These are phyloP conservation scores for Cyprinodon tularosa DNA, from an alignment of 2,113 vertebrate species.

Conservation along the genomic window DNA sequence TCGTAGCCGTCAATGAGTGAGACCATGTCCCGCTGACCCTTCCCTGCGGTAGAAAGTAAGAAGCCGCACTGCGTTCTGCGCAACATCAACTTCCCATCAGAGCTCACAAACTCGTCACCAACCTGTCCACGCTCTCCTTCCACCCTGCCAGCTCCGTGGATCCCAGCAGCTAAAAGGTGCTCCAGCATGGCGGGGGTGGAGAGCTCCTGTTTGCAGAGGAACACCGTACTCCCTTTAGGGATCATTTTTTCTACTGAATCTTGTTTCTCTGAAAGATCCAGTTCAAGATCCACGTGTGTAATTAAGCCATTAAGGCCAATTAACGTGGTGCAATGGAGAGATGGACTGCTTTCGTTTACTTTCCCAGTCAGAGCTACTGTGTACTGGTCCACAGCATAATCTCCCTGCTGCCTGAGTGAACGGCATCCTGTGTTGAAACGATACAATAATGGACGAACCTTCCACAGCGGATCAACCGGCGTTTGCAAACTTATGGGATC, in stretches of 20 bases:
- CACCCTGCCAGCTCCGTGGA: conserved; percentile 78
- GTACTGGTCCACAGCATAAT: conserved; percentile 77
- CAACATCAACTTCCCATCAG: conserved; percentile 78
- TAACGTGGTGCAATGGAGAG: conserved; percentile 72
- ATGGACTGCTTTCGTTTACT: conserved; percentile 38
- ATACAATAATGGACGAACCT: conserved; percentile 63
- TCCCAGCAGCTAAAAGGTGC: conserved; percentile 73
- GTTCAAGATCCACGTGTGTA: conserved; percentile 74
- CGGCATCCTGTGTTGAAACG: conserved; percentile 72
- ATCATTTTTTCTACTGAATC: conserved; percentile 74
- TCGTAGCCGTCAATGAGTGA: conserved; percentile 74
- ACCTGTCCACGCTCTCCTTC: conserved; percentile 77
- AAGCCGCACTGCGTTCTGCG: conserved; percentile 79
- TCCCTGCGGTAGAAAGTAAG: conserved; percentile 77
- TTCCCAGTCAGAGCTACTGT: conserved; percentile 65
- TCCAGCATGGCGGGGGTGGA: conserved; percentile 81
- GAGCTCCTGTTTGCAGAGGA: conserved; percentile 81
- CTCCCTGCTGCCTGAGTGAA: conserved; percentile 56
- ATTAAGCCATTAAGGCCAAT: conserved; percentile 73
- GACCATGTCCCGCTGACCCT: conserved; percentile 59
- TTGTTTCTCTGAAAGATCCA: conserved; percentile 71
- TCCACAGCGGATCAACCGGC: conserved; percentile 74
- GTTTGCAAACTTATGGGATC: conserved; percentile 10
- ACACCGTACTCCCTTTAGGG: conserved; percentile 71
- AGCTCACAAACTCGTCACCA: conserved; percentile 82